phyloP scores from a whole-genome alignment of 2,113 vertebrate species.

The Meles meles region DNA sequence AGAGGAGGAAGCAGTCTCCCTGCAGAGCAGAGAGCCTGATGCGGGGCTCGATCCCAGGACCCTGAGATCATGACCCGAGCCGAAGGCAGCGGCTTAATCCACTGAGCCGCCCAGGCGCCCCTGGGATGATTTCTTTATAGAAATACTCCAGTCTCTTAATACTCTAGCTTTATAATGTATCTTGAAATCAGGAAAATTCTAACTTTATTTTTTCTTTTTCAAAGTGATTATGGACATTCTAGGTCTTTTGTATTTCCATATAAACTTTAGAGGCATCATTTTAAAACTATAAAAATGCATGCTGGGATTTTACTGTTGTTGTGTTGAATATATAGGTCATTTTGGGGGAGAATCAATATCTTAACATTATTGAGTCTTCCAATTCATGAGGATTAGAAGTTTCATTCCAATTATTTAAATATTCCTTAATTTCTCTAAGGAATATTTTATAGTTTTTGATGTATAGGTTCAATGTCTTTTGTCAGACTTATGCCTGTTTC shows the following conservation, averaged over 20 bases:
- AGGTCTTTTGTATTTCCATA: neutral
- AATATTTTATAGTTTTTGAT: neutral
- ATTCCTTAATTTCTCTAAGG: neutral
- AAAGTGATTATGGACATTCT: neutral
- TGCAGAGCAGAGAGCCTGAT: too few relatives aligned
- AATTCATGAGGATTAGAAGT: neutral
- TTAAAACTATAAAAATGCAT: neutral
- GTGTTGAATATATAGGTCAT: neutral
- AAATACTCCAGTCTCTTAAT: neutral
- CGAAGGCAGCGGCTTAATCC: too few relatives aligned
- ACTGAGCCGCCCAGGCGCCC: too few relatives aligned
- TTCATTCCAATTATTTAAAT: neutral
- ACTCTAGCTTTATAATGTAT: neutral
- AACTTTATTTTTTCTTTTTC: neutral
- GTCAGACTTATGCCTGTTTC: neutral
- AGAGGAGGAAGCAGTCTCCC: too few relatives aligned
- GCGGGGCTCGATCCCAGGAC: too few relatives aligned
- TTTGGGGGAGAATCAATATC: neutral
- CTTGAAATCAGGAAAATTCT: neutral
- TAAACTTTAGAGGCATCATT: neutral
- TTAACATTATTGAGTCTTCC: neutral
- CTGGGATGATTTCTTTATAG: neutral
- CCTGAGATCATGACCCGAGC: too few relatives aligned
- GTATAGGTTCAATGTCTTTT: neutral
- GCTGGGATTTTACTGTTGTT: neutral